Evolutionary conservation across 2,888 invertebrate genomes (phyloP).

Genomic region (Panzeria rudis): DNA sequence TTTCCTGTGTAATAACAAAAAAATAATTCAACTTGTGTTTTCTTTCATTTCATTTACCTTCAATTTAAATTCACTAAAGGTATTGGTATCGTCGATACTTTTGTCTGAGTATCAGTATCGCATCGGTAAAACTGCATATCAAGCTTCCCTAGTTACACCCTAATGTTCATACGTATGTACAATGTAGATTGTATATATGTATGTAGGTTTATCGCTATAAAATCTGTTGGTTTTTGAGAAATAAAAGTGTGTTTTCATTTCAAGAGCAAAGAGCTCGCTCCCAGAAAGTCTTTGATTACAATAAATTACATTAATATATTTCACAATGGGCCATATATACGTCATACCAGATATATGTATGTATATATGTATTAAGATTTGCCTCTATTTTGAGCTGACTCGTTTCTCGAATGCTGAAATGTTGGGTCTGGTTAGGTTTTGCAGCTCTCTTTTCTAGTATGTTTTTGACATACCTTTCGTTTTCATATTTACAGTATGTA

Average conservation of each 20-base stretch:
- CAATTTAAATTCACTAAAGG: no score
- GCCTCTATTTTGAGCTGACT: slow-evolving; percentile 38
- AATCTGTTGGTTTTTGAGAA: no score
- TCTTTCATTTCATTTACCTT: no score
- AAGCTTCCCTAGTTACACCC: no score
- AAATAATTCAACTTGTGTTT: no score
- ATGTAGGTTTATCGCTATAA: no score
- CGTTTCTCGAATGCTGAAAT: slow-evolving; percentile 59
- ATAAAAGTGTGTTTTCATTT: neutral
- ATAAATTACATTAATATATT: slow-evolving; percentile 1
- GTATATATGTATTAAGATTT: slow-evolving; percentile 4
- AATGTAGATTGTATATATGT: no score
- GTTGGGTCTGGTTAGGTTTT: slow-evolving; percentile 71
- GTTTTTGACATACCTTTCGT: slow-evolving; percentile 61
- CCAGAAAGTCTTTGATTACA: neutral
- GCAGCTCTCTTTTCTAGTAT: slow-evolving; percentile 63
- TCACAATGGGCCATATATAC: slow-evolving; percentile 31
- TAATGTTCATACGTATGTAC: no score
- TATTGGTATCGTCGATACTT: no score
- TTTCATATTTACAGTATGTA: slow-evolving; percentile 32
- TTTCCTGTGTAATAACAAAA: no score
- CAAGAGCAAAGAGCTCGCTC: slow-evolving; percentile 13
- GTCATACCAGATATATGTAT: slow-evolving; percentile 10
- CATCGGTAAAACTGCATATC: no score
- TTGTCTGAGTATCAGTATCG: no score